Evolutionary conservation across 2,888 invertebrate genomes (phyloP), one percentile per base, ranked within the genome.

Genomic region (Geotrupes spiniger): DNA sequence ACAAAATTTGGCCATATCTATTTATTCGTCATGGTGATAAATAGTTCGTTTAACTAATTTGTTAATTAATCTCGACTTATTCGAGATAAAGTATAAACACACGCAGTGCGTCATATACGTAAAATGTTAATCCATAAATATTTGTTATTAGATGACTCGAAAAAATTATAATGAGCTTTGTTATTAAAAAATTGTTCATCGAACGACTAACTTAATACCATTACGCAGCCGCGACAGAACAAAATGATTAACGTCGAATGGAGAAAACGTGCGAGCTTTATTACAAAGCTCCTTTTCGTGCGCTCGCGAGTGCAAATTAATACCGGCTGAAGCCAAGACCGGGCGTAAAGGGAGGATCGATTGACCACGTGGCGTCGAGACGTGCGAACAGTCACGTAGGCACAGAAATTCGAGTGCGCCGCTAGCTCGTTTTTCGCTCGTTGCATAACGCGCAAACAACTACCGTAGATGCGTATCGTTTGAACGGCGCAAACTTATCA

Each of bases 351-450:
- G 6, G 21, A 21, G 6, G 21, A 21, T 21, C 21, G 21, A 21
- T 21, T 21, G 6, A 21, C 21, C 21, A 21, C 21, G 6, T 21
- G 21, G 6, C 21, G 45, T 39, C 37, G 46, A 16, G 49, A 52
- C 63, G 57, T 62, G 62, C 56, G 36, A 42, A 41, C 47, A 44
- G 61, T 63, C 63, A 63, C 63, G 63, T 63, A 63, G 59, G 57
- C 63, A 55, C 47, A 36, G 47, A 50, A 41, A 49, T 43, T 36
- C 31, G 53, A 49, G 25, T 47, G 50, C 50, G 47, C 36, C 36
- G 33, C 36, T 28, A 41, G 16, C 12, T 11, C 14, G n/a, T 36
- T 31, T 31, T 31, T 31, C 31, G 33, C n/a, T 8, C 6, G 12
- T 36, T 36, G 8, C 36, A 16, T 16, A 36, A 36, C 12, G 8